Conservation (phyloP, 53 echinoderm and acorn worm genomes). For the Paracentrotus lividus region DNA sequence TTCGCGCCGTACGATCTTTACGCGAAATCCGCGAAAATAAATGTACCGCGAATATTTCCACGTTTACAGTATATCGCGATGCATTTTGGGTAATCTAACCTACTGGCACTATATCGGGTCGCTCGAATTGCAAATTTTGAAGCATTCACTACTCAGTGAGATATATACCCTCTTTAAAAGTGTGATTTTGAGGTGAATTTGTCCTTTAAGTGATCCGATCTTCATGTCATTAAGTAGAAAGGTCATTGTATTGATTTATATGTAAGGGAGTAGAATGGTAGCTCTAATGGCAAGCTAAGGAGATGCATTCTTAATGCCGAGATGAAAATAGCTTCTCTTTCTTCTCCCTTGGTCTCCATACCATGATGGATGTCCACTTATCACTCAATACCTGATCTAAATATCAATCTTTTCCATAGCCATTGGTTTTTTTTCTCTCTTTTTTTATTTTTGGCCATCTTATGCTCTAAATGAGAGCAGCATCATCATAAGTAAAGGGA, state of each 20-base stretch:
- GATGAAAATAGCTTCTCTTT: constrained; percentile 5
- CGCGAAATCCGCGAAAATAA: too few species aligned
- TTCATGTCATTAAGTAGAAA: neutral
- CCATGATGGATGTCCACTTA: neutral
- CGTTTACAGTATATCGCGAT: too few species aligned
- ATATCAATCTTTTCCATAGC: neutral
- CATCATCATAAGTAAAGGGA: too few species aligned
- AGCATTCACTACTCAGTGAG: too few species aligned
- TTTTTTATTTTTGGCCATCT: neutral
- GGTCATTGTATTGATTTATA: constrained; percentile 40
- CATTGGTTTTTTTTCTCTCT: neutral
- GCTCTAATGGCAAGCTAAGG: neutral
- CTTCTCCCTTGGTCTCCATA: neutral
- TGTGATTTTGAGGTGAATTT: too few species aligned
- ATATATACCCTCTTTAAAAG: too few species aligned
- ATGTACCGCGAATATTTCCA: too few species aligned
- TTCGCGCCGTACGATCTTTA: too few species aligned
- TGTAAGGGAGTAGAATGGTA: neutral
- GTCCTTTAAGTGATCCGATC: neutral
- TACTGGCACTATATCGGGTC: too few species aligned
- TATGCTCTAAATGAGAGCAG: too few species aligned
- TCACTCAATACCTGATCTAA: neutral
- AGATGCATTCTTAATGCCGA: neutral
- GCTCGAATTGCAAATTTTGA: too few species aligned
- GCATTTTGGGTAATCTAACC: too few species aligned